Evolutionary conservation across 2,113 vertebrate species (phyloP), one percentile per base, ranked within the genome.

Genomic region (Petaurus breviceps): DNA sequence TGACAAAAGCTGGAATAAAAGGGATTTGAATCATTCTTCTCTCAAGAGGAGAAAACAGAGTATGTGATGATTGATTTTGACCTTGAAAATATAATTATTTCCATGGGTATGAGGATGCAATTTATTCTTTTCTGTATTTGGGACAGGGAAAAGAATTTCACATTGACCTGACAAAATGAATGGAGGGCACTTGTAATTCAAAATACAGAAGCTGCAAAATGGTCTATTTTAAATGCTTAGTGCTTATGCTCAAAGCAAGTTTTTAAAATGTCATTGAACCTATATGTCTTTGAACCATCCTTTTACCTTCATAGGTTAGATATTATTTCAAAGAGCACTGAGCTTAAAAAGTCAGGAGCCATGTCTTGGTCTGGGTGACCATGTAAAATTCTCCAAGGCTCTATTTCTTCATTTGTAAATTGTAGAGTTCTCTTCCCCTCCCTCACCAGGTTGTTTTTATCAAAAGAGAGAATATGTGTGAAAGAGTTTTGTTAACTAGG

Each of bases 1-100:
- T 96, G 94, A 95, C 96, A 98, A 96, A 95, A 97, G 52, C 22
- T 77, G 55, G 96, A 96, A 89, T 91, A 96, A 96, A 54, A 94
- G 94, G 49, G 92, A 96, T 96, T 97, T 92, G 91, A 96, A 97
- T 97, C 90, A 95, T 96, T 97, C 93, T 95, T 95, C 90, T 96
- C 94, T 89, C 57, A 91, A 90, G 93, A 89, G 94, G 90, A 94
- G 95, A 91, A 43, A 90, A 94, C 89, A 90, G 97, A 97, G 92
- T 96, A 96, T 97, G 94, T 98, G 92, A 96, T 97, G 97, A 97
- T 95, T 97, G 97, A 98, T 97, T 95, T 46, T 97, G 94, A 98
- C 97, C 96, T 98, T 98, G 97, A 97, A 95, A 97, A 97, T 96
- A 96, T 95, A 98, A 98, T 97, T 97, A 98, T 98, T 97, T 97